Base-by-base conservation (phyloP, 92 coral and sea anemone species). In the Epizoanthus ramosus region DNA sequence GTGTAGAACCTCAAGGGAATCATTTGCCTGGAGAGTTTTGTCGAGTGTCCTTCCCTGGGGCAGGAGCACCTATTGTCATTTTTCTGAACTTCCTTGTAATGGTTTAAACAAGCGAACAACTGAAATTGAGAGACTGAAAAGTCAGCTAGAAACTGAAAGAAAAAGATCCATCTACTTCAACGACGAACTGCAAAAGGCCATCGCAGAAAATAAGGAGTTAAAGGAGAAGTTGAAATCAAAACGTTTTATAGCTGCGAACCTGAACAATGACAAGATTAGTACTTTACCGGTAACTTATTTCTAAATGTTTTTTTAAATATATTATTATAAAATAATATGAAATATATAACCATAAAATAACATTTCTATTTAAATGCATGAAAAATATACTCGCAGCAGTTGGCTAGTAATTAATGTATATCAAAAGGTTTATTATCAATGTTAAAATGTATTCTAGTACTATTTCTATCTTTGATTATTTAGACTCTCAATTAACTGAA, bases 171-270 rank as follows among this genome's bases (percentile, higher is more conserved):
- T 67, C 72, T 67, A 28, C 21, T 67, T 67, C 72, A 39, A 39
- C 43, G 43, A 71, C 39, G 60, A 71, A 50, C 24, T 71, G 18
- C 76, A 71, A 50, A 71, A 71, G 17, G 47, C 60, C 60, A 71
- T 71, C 76, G 76, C 60, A 71, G 60, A 47, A 47, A 71, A 43
- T 71, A 50, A 16, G 76, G 31, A 71, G 76, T 71, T 72, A 72
- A 22, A 50, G 76, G 76, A 47, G 76, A 47, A 68, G 52, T 18
- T 72, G 61, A 72, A 35, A 72, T 72, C 41, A 50, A 72, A 72
- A 72, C 1, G 61, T 72, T 72, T 72, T 72, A 45, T 57, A 72
- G 76, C 61, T 72, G 61, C 76, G 39, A 72, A 72, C 76, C 76
- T 72, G 57, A 72, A 35, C 61, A 72, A 72, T 50, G 37, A 72